Evolutionary conservation across 2,888 invertebrate species (phyloP).

Genomic region (Philhelius pedissequus): DNA sequence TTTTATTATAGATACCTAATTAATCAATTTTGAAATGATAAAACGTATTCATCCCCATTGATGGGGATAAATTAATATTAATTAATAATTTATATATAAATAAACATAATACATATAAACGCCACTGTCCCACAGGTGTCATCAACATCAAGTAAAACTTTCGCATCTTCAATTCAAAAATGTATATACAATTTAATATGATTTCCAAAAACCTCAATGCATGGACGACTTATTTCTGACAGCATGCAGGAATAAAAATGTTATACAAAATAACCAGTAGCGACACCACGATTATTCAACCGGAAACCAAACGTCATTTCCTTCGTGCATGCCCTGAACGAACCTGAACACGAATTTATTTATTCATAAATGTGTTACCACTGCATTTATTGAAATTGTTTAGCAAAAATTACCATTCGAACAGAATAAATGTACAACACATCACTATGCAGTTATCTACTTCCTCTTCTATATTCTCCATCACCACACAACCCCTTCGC

Average conservation of each 20-base stretch:
- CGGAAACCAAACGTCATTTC: constrained; percentile 55
- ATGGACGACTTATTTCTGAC: background rate
- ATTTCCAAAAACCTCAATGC: background rate
- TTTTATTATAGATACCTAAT: too few species aligned
- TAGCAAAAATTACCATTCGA: constrained; percentile 68
- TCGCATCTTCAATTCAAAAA: background rate
- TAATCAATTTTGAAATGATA: too few species aligned
- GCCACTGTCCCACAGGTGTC: background rate
- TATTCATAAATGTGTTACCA: constrained; percentile 68
- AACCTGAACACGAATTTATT: constrained; percentile 61
- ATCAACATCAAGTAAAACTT: background rate
- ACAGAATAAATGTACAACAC: constrained; percentile 69
- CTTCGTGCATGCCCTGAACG: background rate
- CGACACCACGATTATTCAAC: constrained; percentile 57
- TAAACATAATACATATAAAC: too few species aligned
- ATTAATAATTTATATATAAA: too few species aligned
- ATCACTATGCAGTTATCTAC: background rate
- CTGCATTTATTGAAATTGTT: constrained; percentile 69
- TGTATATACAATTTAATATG: background rate
- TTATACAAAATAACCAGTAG: constrained; percentile 38
- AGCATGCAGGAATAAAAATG: constrained; percentile 32
- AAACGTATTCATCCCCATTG: too few species aligned
- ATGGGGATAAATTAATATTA: too few species aligned
- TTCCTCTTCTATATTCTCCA: background rate
- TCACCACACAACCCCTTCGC: background rate